Percentiles rank a stretch among this genome's conserved stretches.
Evolutionary conservation across 2,888 invertebrate species (phyloP).

Genomic region (Troilus luridus): DNA sequence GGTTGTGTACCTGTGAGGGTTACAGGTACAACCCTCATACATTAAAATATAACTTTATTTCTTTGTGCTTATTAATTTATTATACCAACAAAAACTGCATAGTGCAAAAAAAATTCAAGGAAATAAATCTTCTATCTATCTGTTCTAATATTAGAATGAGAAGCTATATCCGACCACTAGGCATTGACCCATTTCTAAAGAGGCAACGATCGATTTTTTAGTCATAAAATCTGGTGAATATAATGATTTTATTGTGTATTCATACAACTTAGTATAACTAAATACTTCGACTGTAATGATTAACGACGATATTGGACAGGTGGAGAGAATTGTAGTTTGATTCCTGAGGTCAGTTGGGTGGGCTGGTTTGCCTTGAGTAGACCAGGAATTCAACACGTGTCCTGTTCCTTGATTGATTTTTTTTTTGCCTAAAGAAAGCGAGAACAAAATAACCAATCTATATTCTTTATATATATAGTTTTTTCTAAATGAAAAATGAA

Average conservation of each 20-base stretch:
- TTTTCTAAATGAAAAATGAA: not conserved
- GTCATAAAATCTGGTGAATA: not conserved
- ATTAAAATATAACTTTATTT: too few relatives aligned
- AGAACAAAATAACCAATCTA: not conserved
- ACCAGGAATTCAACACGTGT: conserved; percentile 1
- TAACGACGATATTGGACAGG: not conserved
- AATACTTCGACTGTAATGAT: not conserved
- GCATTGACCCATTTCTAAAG: not conserved
- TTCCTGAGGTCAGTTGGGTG: not conserved
- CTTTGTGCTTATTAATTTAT: too few relatives aligned
- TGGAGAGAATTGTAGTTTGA: not conserved
- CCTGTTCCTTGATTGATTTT: not conserved
- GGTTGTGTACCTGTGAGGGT: too few relatives aligned
- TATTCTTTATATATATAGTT: not conserved
- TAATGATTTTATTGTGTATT: not conserved
- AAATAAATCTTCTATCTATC: not conserved
- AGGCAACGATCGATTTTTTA: not conserved
- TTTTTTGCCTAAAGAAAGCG: not conserved
- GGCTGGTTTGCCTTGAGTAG: conserved; percentile 4
- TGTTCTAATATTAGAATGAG: not conserved
- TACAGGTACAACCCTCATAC: too few relatives aligned
- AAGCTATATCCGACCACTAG: not conserved
- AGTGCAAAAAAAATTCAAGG: not conserved
- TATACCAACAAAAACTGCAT: not conserved
- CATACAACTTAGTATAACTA: not conserved